Evolutionary conservation across 1,140 invertebrate species (phyloP), one percentile per base, ranked within the genome.

Genomic region (Diorhabda sublineata): DNA sequence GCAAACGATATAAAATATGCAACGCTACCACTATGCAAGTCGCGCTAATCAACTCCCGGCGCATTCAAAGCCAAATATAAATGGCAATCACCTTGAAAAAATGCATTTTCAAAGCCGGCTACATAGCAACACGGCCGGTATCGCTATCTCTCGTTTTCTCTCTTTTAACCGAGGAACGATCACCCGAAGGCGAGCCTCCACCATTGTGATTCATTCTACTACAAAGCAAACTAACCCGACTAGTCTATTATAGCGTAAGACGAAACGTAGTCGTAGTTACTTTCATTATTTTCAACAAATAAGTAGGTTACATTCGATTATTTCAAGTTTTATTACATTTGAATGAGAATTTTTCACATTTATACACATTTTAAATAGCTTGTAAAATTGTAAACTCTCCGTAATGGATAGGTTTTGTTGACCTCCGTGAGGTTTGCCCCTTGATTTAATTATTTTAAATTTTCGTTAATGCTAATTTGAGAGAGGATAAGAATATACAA

Each of bases 71-170:
- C 63, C 63, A 64, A 64, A 64, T 64, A 64, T 64, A 64, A 64
- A 64, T 64, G 63, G 52, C 63, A 64, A 64, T 64, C 45, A 57
- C 63, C 63, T 64, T 64, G 63, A 64, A 64, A 64, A 64, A 64
- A 26, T 64, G 45, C 63, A 64, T 26, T 64, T 45, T 45, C 63
- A 26, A 56, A 52, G 47, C 47, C 47, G 47, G 47, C 47, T 52
- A 52, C 47, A n/a, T 52, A 52, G 47, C 47, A 52, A 52, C 47
- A 52, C n/a, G 47, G 47, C 47, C 26, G n/a, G 47, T 8, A 52
- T 52, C 47, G 6, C 6, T 11, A 11, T 52, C 47, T 6, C n/a
- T 52, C 47, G 6, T n/a, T 52, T 9, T 52, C 47, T 52, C 47
- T 52, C 47, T 52, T n/a, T 52, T 8, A 52, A 52, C 47, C n/a